These are phyloP conservation scores for Microcebus jonahi DNA, from an alignment of 2,113 vertebrate genomes.

Conservation along the genomic window DNA sequence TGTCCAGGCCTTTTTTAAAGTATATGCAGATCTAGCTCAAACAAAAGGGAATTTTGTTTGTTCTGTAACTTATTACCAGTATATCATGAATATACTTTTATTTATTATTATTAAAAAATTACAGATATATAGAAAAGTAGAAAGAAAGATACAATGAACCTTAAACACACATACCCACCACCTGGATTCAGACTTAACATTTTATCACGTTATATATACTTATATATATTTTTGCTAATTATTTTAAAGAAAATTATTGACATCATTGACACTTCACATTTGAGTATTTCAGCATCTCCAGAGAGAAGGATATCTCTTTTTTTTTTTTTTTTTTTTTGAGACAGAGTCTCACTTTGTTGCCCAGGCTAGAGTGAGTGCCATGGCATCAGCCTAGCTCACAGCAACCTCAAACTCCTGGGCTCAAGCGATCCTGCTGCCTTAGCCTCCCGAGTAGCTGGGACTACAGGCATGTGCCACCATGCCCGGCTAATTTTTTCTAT, in stretches of 20 bases:
- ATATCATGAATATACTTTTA: background rate
- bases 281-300: background rate
- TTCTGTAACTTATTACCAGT: background rate
- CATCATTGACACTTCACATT: too few relatives aligned
- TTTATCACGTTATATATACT: background rate
- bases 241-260: too few relatives aligned
- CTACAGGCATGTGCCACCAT: too few relatives aligned
- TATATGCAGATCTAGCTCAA: background rate
- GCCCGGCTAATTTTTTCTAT: too few relatives aligned
- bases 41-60: background rate
- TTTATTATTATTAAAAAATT: slow-evolving; percentile 32
- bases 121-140: background rate
- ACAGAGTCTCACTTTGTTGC: too few relatives aligned
- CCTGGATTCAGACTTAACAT: background rate
- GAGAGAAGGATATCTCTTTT: background rate
- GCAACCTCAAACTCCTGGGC: too few relatives aligned
- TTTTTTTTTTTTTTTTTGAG: too few relatives aligned
- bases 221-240: too few relatives aligned
- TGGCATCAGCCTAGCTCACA: too few relatives aligned
- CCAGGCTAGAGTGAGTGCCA: too few relatives aligned
- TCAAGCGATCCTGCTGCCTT: too few relatives aligned
- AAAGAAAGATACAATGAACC: background rate
- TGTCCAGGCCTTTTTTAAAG: background rate
- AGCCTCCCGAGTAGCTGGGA: too few relatives aligned
- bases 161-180: background rate